Base-by-base conservation (phyloP, 2,888 invertebrate species). In the Lasioglossum malachurum region DNA sequence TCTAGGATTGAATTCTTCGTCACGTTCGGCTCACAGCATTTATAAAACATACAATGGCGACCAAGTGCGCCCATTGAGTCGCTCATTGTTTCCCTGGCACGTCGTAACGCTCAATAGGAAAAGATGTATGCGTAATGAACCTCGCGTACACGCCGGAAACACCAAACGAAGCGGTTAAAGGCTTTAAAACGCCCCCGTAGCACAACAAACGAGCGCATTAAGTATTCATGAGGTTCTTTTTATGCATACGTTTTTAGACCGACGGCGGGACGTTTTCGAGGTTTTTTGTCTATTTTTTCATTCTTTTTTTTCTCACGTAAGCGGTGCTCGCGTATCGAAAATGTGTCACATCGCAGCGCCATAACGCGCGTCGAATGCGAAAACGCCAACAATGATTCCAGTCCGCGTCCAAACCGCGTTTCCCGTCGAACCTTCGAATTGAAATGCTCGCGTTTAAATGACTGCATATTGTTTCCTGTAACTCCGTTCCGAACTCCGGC, bases 11-110 rank as follows among this genome's bases (percentile, higher is more conserved):
- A 53, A 75, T 75, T 53, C 57, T 75, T 75, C 75, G 75, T 75
- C 75, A 75, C 75, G 75, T 75, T 75, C 75, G 75, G n/a, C 75
- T 75, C 75, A 23, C 31, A 53, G 75, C 53, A 75, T 75, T 75
- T 75, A 75, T 75, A 53, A 75, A 75, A 75, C 75, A 75, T 49
- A 75, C 57, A 75, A 75, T 75, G 60, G 27, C 75, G 53, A 27
- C 57, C 10, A 16, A 16, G 57, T 19, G 27, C 41, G 41, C 53
- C 8, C 53, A 75, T 75, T 75, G n/a, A 57, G 41, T 71, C 38
- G 57, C 3, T 75, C 57, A 75, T 75, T 75, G 75, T 75, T 75
- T 75, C 75, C 44, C 12, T 60, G 27, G 75, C 75, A 38, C 75
- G 35, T 75, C 57, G 75, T 75, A 64, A 41, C 23, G 31, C 27